Base-by-base conservation (phyloP, 2,113 vertebrate species). In the Vicugna pacos region DNA sequence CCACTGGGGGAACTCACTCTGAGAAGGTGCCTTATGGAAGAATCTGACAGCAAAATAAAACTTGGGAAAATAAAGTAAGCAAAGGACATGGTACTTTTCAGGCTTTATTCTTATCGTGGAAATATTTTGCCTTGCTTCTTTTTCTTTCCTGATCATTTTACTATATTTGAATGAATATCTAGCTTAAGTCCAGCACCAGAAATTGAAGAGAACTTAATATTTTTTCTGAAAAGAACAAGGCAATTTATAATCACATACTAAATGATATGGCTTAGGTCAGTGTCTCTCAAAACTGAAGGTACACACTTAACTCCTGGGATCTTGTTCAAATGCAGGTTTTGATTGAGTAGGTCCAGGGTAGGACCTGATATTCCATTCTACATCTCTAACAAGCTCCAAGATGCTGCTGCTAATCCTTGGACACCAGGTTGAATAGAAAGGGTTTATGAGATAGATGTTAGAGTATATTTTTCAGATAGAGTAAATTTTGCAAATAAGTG, bases 11-110 rank as follows among this genome's bases (percentile, higher is more conserved):
- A 58, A 38, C 32, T 67, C n/a, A 85, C 16, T 80, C 46, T 50
- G 42, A 75, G 84, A 52, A 0, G 24, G 6, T 64, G 35, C 28
- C 28, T 79, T 67, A 64, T 13, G 46, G 30, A 75, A 46, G 60
- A 86, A 32, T 65, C 77, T 88, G 26, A 81, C 6, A 56, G 30
- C 10, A 84, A 93, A 91, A 70, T 67, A 65, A 73, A 93, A 82
- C 2, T 1, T 80, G 73, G 79, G 42, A 70, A 94, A 95, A 60
- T 35, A 91, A 7, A 64, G 13, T 35, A 69, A 84, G 54, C 56
- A 79, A 94, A 91, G 17, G 5, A 14, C 3, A 6, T 58, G 5
- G 1, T 83, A 8, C 42, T 62, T 16, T 76, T 56, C 9, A 58
- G 56, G 32, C 13, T 81, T 83, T 88, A 69, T 42, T 89, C 93